Evolutionary conservation across 2,888 invertebrate species (phyloP).

Genomic region (Drosophila macrospina): DNA sequence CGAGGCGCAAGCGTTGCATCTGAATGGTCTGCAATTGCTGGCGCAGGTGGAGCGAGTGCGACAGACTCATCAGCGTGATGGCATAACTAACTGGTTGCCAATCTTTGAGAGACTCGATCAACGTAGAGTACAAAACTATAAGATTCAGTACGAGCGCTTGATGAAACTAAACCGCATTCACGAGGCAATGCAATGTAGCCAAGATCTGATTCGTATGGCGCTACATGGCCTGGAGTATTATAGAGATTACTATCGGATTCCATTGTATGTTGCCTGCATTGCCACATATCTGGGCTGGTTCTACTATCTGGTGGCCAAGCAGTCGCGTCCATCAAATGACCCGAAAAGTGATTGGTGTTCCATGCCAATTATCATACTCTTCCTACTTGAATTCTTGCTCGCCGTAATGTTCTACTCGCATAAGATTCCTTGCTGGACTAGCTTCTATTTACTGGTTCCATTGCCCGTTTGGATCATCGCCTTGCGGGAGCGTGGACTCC

Average conservation of each 20-base stretch:
- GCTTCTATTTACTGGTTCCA: slow-evolving; percentile 89
- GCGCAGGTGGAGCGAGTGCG: slow-evolving; percentile 86
- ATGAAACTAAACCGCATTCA: slow-evolving; percentile 20
- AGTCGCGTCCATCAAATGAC: slow-evolving; percentile 42
- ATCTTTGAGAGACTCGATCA: slow-evolving; percentile 51
- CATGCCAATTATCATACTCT: background rate
- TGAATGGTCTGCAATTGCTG: slow-evolving; percentile 92
- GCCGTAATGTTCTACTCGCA: slow-evolving; percentile 86
- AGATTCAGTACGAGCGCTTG: slow-evolving; percentile 21
- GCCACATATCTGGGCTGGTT: slow-evolving; percentile 91
- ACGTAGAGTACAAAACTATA: slow-evolving; percentile 37
- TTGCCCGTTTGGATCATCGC: slow-evolving; percentile 83
- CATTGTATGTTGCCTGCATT: slow-evolving; percentile 88
- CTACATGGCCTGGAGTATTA: slow-evolving; percentile 92
- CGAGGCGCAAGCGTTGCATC: slow-evolving; percentile 88
- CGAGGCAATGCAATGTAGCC: slow-evolving; percentile 85
- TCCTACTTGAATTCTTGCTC: slow-evolving; percentile 26
- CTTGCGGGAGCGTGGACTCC: slow-evolving; percentile 37
- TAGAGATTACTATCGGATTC: slow-evolving; percentile 92
- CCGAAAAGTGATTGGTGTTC: slow-evolving; percentile 15
- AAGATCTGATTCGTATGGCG: slow-evolving; percentile 88
- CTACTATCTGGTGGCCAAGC: slow-evolving; percentile 85
- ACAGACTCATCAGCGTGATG: slow-evolving; percentile 67
- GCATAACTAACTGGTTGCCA: slow-evolving; percentile 66
- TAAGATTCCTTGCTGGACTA: slow-evolving; percentile 88